phyloP scores from a whole-genome alignment of 2,888 invertebrate species.

The Shargacucullia verbasci region DNA sequence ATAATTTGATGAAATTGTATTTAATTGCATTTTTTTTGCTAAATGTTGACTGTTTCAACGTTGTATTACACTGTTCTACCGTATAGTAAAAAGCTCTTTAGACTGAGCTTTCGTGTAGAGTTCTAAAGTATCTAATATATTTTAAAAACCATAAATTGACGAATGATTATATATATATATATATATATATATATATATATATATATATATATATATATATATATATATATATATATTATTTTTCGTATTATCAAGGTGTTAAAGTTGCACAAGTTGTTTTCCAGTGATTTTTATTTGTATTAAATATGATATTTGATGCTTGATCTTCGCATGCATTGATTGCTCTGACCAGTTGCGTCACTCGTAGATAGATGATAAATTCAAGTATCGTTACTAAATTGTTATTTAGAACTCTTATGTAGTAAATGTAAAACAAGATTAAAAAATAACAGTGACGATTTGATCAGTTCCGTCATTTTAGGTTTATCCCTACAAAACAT shows the following conservation, averaged over 20 bases:
- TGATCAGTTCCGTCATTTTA: too few species aligned
- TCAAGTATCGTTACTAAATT: slow-evolving; percentile 19
- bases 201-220: too few species aligned
- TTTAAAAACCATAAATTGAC: too few species aligned
- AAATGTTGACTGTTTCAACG: too few species aligned
- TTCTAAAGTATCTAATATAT: slow-evolving; percentile 22
- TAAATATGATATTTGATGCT: slow-evolving; percentile 7
- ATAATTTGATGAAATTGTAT: too few species aligned
- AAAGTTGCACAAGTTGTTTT: slow-evolving; percentile 20
- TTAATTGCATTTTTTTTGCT: too few species aligned
- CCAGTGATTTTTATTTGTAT: slow-evolving; percentile 41
- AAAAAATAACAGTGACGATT: slow-evolving; percentile 15
- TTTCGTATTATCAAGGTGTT: too few species aligned
- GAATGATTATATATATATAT: too few species aligned
- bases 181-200: too few species aligned
- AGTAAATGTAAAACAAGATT: slow-evolving; percentile 13
- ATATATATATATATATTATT: too few species aligned
- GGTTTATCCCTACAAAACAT: too few species aligned
- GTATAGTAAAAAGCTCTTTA: slow-evolving; percentile 20
- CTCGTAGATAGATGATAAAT: slow-evolving; percentile 24
- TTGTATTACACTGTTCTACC: too few species aligned
- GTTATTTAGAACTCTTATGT: slow-evolving; percentile 17
- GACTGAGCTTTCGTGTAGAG: slow-evolving; percentile 37
- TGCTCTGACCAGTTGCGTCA: slow-evolving; percentile 5
- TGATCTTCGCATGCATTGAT: not conserved